A percentile compares a stretch with the other conserved stretches of the same genome.
Conservation (phyloP, 2,797 vertebrate genomes). For the Pipistrellus pipistrellus region DNA sequence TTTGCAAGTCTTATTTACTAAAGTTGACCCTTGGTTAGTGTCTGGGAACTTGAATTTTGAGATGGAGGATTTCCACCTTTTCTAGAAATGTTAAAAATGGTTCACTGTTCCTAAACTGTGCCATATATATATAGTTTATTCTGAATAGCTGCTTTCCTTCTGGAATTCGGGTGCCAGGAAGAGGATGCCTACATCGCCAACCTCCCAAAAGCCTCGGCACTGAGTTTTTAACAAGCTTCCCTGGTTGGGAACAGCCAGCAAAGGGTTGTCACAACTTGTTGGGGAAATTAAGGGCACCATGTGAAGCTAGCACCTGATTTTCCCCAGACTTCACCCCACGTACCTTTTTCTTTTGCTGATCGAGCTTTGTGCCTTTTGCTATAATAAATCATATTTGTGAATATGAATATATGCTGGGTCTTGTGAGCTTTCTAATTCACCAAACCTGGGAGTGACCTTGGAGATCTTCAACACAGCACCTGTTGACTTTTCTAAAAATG, state of each 20-base stretch:
- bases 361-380: background rate
- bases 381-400: background rate
- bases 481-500: background rate
- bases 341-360: background rate
- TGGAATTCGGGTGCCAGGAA: background rate
- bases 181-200: background rate
- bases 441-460: background rate
- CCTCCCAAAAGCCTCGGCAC: background rate
- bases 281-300: background rate
- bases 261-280: background rate
- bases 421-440: background rate
- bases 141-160: background rate
- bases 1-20: slow-evolving; percentile 2
- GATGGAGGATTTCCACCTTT: background rate
- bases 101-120: background rate
- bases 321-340: fast-evolving
- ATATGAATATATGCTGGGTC: background rate
- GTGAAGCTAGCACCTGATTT: background rate
- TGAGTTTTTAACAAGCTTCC: background rate
- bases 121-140: background rate
- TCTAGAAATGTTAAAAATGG: background rate
- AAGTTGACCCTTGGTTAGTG: background rate
- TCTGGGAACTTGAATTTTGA: background rate
- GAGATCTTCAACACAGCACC: background rate
- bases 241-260: background rate